A percentile compares a stretch with the other conserved stretches of the same genome.
phyloP scores from a whole-genome alignment of 1,140 invertebrate genomes.

The Psilanteris sp. region DNA sequence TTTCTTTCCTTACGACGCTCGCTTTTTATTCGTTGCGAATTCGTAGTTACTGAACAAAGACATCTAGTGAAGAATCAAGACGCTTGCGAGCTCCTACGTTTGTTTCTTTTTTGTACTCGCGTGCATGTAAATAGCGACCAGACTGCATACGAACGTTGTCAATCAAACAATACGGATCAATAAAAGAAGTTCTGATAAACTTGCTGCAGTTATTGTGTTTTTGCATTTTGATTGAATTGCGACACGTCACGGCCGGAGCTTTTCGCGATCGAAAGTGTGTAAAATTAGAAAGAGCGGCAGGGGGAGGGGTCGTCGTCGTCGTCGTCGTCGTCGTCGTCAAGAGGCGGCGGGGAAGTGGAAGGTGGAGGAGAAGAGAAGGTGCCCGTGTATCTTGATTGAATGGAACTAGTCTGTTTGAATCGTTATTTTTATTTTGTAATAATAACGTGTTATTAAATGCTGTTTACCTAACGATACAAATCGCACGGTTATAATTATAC shows the following conservation, averaged over 20 bases:
- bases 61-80: conserved; percentile 48
- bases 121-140: conserved; percentile 36
- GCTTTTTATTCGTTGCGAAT: too few relatives aligned
- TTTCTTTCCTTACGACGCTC: conserved; percentile 24
- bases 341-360: too few relatives aligned
- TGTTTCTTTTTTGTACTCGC: too few relatives aligned
- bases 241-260: conserved; percentile 1
- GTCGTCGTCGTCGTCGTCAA: too few relatives aligned
- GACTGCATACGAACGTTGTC: conserved; percentile 15
- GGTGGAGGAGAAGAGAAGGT: conserved; percentile 1
- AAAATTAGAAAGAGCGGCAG: conserved; percentile 9
- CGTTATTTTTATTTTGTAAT: conserved; percentile 40
- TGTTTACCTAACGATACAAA: conserved; percentile 48
- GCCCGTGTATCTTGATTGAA: conserved; percentile 25
- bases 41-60: conserved; percentile 48
- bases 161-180: conserved; percentile 31
- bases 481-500: conserved; percentile 38
- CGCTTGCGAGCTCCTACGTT: too few relatives aligned
- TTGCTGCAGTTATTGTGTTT: conserved; percentile 19
- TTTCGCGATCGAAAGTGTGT: conserved; percentile 34
- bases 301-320: too few relatives aligned
- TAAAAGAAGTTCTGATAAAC: conserved; percentile 37
- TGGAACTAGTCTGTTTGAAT: conserved; percentile 44
- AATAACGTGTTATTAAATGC: conserved; percentile 37
- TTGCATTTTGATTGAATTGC: conserved; percentile 18